Evolutionary conservation across 2,888 invertebrate species (phyloP), one percentile per base, ranked within the genome.

Genomic region (Teleogryllus oceanicus): DNA sequence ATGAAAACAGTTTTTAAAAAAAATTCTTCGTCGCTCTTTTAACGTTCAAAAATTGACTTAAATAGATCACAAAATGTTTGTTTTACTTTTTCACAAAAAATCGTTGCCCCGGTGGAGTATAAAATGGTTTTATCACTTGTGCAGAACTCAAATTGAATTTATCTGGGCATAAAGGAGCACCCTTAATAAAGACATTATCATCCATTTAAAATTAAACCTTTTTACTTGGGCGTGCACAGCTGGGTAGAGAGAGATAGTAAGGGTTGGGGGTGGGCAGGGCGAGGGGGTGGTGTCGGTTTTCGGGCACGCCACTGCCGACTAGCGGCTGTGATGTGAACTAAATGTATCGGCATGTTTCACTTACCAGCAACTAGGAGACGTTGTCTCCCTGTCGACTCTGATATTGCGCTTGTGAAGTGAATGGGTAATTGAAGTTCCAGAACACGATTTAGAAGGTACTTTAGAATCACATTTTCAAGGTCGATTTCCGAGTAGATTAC

Each of bases 171-270:
- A 77, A 77, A 77, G 77, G 77, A 77, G 21, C 77, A n/a, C 49
- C 49, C 49, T n/a, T 77, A 77, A 77, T 77, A 77, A 77, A 77
- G 77, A 77, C 77, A 77, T 77, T 77, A 77, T 77, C 37, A 49
- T 49, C 77, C 77, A 77, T 77, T 77, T 77, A 77, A 77, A 77
- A 50, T 77, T 77, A 77, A 77, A 77, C 50, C 77, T n/a, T 49
- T 77, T n/a, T 77, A 37, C 50, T 77, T 62, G 62, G 62, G 16
- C 62, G 62, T 62, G 62, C 62, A n/a, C 16, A 18, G n/a, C 62
- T 37, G 62, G 4, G 62, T 37, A 62, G n/a, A 62, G 62, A n/a
- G n/a, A n/a, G 62, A n/a, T 62, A 62, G 3, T 62, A 10, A 1
- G 11, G 62, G 62, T 1, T 18, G 62, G 62, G 62, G n/a, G 16